Evolutionary conservation across 35 echinoderm and acorn worm genomes (phyloP).

Genomic region (Eucidaris tribuloides): DNA sequence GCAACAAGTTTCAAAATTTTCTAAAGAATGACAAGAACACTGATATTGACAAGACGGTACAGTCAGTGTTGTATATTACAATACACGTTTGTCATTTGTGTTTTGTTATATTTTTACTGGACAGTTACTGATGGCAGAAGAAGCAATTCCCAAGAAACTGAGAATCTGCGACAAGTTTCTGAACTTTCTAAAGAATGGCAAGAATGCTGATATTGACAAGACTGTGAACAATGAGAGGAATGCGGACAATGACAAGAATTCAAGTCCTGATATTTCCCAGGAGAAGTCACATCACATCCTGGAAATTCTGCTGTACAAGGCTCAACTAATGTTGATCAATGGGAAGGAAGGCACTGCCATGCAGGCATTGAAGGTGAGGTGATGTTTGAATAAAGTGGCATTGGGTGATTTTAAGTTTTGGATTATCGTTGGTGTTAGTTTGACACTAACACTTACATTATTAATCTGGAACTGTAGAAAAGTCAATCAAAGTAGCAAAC

Average conservation of each 20-base stretch:
- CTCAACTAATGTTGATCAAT: neutral
- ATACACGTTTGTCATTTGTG: neutral
- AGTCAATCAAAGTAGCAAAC: too few species aligned
- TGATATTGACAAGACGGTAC: neutral
- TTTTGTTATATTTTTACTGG: neutral
- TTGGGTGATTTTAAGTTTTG: too few species aligned
- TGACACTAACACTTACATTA: too few species aligned
- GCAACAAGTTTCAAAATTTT: neutral
- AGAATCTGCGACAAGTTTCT: conserved; percentile 7
- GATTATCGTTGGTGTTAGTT: too few species aligned
- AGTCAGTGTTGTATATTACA: neutral
- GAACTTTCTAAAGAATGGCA: neutral
- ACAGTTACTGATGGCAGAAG: neutral
- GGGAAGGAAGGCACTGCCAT: neutral
- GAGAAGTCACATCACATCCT: neutral
- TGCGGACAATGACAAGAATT: neutral
- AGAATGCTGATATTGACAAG: neutral
- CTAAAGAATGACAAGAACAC: neutral
- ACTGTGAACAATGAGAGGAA: neutral
- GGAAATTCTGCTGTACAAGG: conserved; percentile 19
- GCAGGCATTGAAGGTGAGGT: neutral
- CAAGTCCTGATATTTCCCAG: neutral
- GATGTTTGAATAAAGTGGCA: too few species aligned
- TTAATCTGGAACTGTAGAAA: too few species aligned
- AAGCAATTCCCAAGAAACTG: neutral